These are phyloP conservation scores for Eurytoma californica DNA, from an alignment of 2,888 invertebrate species.

Conservation along the genomic window DNA sequence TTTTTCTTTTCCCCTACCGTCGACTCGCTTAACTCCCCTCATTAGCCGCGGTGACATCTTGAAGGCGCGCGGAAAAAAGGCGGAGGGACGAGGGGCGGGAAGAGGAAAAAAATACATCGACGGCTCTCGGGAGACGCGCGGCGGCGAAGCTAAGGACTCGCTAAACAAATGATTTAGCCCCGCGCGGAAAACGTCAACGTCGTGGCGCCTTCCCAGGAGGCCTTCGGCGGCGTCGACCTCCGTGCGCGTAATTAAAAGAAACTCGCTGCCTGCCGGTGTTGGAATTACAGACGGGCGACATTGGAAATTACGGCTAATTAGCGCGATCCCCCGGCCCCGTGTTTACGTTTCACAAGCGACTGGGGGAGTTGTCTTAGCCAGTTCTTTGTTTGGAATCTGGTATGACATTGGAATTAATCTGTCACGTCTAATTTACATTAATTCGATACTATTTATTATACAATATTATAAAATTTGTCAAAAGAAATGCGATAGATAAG, in stretches of 20 bases:
- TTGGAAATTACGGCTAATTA: constrained; percentile 45
- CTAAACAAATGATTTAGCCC: constrained; percentile 47
- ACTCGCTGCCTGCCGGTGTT: constrained; percentile 35
- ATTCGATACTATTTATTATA: no score
- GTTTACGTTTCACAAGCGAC: constrained; percentile 8
- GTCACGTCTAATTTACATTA: no score
- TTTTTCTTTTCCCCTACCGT: constrained; percentile 50
- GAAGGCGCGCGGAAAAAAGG: constrained; percentile 65
- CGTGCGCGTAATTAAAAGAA: constrained; percentile 51
- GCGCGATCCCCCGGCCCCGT: constrained; percentile 9
- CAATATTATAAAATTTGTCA: neutral
- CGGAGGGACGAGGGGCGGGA: constrained; percentile 47
- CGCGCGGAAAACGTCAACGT: neutral
- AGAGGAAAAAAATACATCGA: constrained; percentile 43
- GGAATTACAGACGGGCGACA: constrained; percentile 42
- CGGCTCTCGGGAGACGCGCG: constrained; percentile 58
- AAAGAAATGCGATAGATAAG: neutral
- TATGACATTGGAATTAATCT: no score
- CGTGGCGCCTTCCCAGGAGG: constrained; percentile 50
- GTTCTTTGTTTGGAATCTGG: no score
- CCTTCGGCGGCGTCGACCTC: neutral
- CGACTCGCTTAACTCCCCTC: constrained; percentile 65
- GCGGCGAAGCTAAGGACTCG: constrained; percentile 60
- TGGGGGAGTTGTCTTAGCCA: constrained; percentile 4
- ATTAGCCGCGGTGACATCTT: constrained; percentile 72